Evolutionary conservation across 1,140 invertebrate genomes (phyloP), one percentile per base, ranked within the genome.

Genomic region (Aphidius gifuensis): DNA sequence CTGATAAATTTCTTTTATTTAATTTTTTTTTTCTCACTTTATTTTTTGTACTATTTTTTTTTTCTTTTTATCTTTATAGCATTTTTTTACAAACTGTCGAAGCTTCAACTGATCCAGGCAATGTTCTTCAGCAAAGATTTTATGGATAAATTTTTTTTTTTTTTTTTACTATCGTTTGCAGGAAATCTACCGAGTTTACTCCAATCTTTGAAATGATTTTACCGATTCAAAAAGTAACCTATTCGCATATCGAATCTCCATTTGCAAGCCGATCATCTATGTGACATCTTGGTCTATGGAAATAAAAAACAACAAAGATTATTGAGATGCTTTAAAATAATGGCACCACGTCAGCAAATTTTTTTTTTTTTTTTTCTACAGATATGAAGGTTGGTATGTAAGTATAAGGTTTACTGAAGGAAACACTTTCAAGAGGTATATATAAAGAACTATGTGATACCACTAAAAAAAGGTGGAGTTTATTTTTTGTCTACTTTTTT

Each of bases 261-360:
- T 63, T 63, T 63, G 55, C 42, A 46, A 50, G 16, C 16, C 32
- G 60, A 61, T 61, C 51, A 46, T 32, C 23, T 32, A 32, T 32
- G 23, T 38, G 49, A 16, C 55, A 42, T 58, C 48, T 39, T 40
- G 47, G 16, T 39, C 39, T 11, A 47, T 23, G 49, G 32, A 40
- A 44, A 8, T 44, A 44, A 50, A 50, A 62, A 50, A 58, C 55
- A 40, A 9, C 43, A 38, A 45, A 38, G 11, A 7, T 40, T 39
- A 32, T 21, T 7, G 40, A 21, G 8, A 38, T 42, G 55, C 55
- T 16, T 39, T 63, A 16, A 40, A 73, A 70, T 74, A 74, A 76
- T 70, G 69, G 69, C 60, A 5, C 67, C 61, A 70, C 68, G 74
- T 76, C 74, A 74, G 74, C 71, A 71, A 65, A 66, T 73, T 69